Evolutionary conservation across 2,888 invertebrate genomes (phyloP), one percentile per base, ranked within the genome.

Genomic region (Phragmatobia fuliginosa): DNA sequence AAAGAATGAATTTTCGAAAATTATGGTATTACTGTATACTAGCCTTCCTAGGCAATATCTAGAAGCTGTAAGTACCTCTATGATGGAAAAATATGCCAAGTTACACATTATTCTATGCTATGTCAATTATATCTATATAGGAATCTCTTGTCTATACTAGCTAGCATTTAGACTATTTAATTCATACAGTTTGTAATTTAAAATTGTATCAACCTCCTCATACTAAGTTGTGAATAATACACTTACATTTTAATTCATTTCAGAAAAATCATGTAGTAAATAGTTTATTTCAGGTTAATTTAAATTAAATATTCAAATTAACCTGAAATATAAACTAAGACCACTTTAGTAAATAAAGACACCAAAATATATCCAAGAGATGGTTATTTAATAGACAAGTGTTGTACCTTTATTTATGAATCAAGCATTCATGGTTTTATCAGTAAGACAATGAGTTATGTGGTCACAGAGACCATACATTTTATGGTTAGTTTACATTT

Each of bases 111-210:
- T 21, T 36, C 45, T 64, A 64, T 14, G 11, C 41, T 68, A 64
- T n/a, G 58, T 45, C 32, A 58, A 58, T 32, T 62, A 38, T 56
- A 63, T 62, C 36, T 41, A 45, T 68, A 36, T 68, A 68, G 68
- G 68, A 68, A 59, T 68, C 68, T 59, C 59, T 68, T 68, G n/a
- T 59, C 45, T 68, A 63, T 68, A 45, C 45, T 33, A 58, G 32
- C 36, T 68, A 62, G 28, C n/a, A 33, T 63, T 68, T 63, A 68
- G 68, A 68, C 62, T 63, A 68, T 52, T 33, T n/a, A 14, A 25
- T 56, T 31, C 41, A 41, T 62, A 38, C 31, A 21, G 16, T 41
- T 49, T 64, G n/a, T 33, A 25, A 45, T 21, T 21, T 45, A 1
- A 56, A 33, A 45, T 64, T 32, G n/a, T 49, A 33, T 41, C 32